These are phyloP conservation scores for Artemia sp. DNA, from an alignment of 2,888 invertebrate genomes.

Conservation along the genomic window DNA sequence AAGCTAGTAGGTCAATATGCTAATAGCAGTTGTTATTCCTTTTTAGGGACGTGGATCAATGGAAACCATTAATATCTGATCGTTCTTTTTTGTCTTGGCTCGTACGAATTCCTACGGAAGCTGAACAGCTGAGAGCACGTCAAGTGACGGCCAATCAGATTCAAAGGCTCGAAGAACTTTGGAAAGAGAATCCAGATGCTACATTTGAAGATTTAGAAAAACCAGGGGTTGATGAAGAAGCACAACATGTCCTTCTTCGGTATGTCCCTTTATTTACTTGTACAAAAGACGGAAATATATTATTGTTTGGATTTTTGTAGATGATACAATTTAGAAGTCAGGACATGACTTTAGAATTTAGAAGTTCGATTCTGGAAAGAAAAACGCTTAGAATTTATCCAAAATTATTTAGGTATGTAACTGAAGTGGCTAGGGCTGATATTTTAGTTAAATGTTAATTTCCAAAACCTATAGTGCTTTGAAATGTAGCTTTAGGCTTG, in stretches of 20 bases:
- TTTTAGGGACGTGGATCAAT: slow-evolving; percentile 77
- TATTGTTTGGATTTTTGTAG: too few species aligned
- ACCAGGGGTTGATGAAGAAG: slow-evolving; percentile 94
- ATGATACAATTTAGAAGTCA: too few species aligned
- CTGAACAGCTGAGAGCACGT: slow-evolving; percentile 83
- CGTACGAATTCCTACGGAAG: slow-evolving; percentile 90
- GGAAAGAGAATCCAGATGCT: slow-evolving; percentile 96
- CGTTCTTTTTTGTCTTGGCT: slow-evolving; percentile 91
- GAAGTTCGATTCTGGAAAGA: too few species aligned
- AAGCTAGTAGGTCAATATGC: neutral
- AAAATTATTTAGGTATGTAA: too few species aligned
- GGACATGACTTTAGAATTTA: too few species aligned
- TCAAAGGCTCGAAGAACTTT: slow-evolving; percentile 90
- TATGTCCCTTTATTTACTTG: slow-evolving; percentile 24
- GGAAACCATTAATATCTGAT: slow-evolving; percentile 95
- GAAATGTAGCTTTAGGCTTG: too few species aligned
- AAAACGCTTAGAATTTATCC: too few species aligned
- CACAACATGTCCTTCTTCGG: slow-evolving; percentile 59
- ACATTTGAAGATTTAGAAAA: slow-evolving; percentile 95
- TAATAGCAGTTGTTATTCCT: slow-evolving; percentile 19
- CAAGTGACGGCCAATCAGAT: slow-evolving; percentile 96
- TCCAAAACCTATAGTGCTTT: too few species aligned
- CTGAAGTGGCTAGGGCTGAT: too few species aligned
- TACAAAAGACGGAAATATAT: too few species aligned
- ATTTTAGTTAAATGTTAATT: too few species aligned